Conservation (phyloP, 2,113 vertebrate species). For the Bubo scandiacus region DNA sequence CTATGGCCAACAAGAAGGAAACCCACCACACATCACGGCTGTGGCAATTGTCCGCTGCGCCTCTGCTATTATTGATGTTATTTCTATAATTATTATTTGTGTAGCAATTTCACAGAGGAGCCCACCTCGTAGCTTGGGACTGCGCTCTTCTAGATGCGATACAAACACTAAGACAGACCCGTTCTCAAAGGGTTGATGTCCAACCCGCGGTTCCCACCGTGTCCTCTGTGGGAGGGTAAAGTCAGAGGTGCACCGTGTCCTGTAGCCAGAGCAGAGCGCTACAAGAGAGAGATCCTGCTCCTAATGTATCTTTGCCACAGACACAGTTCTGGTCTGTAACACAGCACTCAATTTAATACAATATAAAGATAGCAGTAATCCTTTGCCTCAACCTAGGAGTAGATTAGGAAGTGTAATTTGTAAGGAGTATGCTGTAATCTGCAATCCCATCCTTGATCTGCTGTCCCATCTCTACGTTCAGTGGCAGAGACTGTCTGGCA, state of each 20-base stretch:
- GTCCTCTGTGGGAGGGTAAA: background rate
- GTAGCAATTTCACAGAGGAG: background rate
- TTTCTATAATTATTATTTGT: background rate
- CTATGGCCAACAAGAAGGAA: background rate
- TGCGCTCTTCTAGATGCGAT: background rate
- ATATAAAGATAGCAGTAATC: background rate
- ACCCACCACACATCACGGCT: background rate
- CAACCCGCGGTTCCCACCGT: fast-evolving
- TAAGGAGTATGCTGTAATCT: background rate
- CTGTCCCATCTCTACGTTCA: background rate
- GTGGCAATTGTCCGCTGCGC: fast-evolving
- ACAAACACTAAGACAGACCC: background rate
- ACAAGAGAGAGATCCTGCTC: background rate
- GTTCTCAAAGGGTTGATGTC: background rate
- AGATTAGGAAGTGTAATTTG: background rate
- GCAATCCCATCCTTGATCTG: background rate
- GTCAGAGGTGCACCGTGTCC: background rate
- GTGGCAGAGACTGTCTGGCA: background rate
- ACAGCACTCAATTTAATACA: background rate
- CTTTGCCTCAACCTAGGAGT: background rate
- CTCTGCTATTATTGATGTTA: background rate
- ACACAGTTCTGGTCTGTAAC: background rate
- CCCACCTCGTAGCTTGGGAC: background rate
- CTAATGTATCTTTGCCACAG: background rate
- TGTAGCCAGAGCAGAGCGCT: background rate